phyloP scores from a whole-genome alignment of 1,140 invertebrate species.

The Chironomus tepperi region DNA sequence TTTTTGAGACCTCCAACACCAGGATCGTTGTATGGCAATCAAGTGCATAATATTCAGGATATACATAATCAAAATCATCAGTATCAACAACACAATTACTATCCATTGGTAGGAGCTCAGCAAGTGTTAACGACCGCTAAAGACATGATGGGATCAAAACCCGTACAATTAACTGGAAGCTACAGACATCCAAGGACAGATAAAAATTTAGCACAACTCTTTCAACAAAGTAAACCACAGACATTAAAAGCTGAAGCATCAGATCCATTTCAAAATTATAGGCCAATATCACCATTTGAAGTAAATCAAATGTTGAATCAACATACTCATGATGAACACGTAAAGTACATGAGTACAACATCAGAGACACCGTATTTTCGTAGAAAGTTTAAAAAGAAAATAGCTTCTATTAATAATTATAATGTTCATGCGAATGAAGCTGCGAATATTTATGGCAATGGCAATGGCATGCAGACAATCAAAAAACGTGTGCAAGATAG shows the following conservation, averaged over 20 bases:
- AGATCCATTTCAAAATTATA: conserved; percentile 10
- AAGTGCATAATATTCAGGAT: conserved; percentile 9
- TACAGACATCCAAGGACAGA: not conserved
- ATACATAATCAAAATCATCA: not conserved
- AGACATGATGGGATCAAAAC: not conserved
- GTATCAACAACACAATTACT: not conserved
- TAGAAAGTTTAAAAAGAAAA: not conserved
- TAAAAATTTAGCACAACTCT: not conserved
- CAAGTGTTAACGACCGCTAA: not conserved
- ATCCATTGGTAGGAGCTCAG: not conserved
- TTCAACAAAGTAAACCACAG: not conserved
- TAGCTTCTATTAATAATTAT: not conserved
- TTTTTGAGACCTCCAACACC: not conserved
- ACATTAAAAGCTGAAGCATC: not conserved
- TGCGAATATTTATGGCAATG: not conserved
- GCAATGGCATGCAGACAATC: not conserved
- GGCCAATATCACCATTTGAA: not conserved
- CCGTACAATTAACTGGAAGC: not conserved
- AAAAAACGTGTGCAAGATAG: not conserved
- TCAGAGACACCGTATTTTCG: not conserved
- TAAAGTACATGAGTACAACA: not conserved
- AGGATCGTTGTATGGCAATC: not conserved
- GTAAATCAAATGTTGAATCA: not conserved
- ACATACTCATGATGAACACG: not conserved
- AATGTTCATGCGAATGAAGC: not conserved